Conservation (phyloP, 2,113 vertebrate species). For the Coptodon rendalli region DNA sequence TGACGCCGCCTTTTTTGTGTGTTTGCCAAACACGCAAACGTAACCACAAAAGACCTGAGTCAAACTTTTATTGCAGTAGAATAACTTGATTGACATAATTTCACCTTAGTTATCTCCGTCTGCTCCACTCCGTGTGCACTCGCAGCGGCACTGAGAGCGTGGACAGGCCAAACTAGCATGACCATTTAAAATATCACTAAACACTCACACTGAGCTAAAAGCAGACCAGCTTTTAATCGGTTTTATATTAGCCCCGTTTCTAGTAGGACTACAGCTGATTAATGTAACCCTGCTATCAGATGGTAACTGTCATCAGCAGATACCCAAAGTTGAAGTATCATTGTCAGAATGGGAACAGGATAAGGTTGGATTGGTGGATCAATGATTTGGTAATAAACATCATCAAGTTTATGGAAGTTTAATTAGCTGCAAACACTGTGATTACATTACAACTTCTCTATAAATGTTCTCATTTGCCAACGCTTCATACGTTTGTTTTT, state of each 20-base stretch:
- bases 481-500: not conserved
- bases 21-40: not conserved
- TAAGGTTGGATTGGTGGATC: not conserved
- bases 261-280: not conserved
- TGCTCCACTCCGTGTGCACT: not conserved
- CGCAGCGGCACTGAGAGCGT: not conserved
- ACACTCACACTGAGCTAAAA: not conserved
- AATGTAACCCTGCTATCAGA: not conserved
- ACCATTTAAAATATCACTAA: not conserved
- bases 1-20: not conserved
- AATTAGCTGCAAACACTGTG: not conserved
- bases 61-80: not conserved
- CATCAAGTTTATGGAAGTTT: not conserved
- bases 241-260: rapidly evolving
- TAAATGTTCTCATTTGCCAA: not conserved
- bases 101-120: not conserved
- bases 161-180: not conserved
- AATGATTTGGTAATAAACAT: not conserved
- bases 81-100: not conserved
- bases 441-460: not conserved
- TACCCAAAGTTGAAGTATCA: not conserved
- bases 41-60: not conserved
- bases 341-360: not conserved
- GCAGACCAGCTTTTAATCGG: not conserved
- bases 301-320: not conserved